A percentile compares a stretch with the other conserved stretches of the same genome.
phyloP scores from a whole-genome alignment of 2,113 vertebrate genomes.

The Caracal caracal region DNA sequence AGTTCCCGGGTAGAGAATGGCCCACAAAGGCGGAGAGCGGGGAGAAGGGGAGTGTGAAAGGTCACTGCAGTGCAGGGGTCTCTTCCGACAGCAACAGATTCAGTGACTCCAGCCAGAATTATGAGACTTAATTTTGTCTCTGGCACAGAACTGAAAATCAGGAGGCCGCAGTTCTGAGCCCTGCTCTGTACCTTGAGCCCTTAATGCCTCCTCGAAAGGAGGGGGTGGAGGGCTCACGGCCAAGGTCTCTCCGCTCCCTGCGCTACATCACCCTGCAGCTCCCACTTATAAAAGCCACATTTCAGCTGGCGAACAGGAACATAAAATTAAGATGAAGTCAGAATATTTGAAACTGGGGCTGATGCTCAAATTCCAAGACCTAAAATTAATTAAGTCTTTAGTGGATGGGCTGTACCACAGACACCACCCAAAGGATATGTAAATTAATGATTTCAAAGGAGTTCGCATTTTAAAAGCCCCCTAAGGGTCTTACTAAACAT shows the following conservation, averaged over 20 bases:
- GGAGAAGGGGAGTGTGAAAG: not conserved
- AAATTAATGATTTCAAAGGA: not conserved
- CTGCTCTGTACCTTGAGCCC: not conserved
- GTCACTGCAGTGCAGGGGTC: no score
- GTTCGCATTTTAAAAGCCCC: not conserved
- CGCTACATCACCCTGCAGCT: not conserved
- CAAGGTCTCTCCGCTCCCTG: not conserved
- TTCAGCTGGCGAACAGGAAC: not conserved
- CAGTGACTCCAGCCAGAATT: not conserved
- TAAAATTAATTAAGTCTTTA: conserved; percentile 42
- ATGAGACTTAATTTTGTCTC: not conserved
- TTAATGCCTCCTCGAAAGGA: not conserved
- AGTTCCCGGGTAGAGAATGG: not conserved
- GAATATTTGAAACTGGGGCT: not conserved
- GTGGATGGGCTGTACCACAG: not conserved
- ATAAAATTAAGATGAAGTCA: conserved; percentile 39
- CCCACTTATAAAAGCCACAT: not conserved
- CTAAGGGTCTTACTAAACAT: not conserved
- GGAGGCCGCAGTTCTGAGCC: not conserved
- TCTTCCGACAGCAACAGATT: not conserved
- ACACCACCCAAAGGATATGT: not conserved
- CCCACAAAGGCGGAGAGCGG: not conserved
- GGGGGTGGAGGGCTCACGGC: not conserved
- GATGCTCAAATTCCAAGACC: conserved; percentile 3
- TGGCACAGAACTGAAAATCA: not conserved